Percentiles rank a stretch among this genome's conserved stretches.
Evolutionary conservation across 2,797 vertebrate species (phyloP).

Genomic region (Pogoniulus pusillus): DNA sequence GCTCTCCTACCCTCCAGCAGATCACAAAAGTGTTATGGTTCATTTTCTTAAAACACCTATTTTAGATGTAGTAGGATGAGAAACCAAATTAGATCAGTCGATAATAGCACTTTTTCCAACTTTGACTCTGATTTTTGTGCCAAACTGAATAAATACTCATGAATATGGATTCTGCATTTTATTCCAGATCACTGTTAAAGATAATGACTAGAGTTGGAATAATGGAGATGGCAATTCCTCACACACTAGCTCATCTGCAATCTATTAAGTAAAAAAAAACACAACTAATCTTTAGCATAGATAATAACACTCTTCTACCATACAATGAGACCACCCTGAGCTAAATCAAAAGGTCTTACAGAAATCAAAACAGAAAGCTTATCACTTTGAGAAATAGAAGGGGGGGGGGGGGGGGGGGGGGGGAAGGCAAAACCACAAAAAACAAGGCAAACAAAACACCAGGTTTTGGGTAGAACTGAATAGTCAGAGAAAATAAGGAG

Average conservation of each 20-base stretch:
- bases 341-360: background rate
- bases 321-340: background rate
- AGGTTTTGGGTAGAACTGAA: too few species aligned
- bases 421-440: too few species aligned
- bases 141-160: background rate
- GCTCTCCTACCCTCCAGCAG: too few species aligned
- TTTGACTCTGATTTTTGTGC: background rate
- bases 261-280: background rate
- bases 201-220: background rate
- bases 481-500: too few species aligned
- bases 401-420: too few species aligned
- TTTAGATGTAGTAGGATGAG: background rate
- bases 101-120: background rate
- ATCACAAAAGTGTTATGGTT: too few species aligned
- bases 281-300: background rate
- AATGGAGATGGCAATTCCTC: background rate
- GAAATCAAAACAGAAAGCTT: background rate
- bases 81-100: background rate
- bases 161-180: constrained; percentile 17
- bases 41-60: background rate
- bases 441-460: too few species aligned
- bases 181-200: constrained; percentile 7
- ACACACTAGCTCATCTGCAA: background rate
- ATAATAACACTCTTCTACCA: background rate
- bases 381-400: background rate